Evolutionary conservation across 2,797 vertebrate genomes (phyloP), one percentile per base, ranked within the genome.

Genomic region (Chelon auratus): DNA sequence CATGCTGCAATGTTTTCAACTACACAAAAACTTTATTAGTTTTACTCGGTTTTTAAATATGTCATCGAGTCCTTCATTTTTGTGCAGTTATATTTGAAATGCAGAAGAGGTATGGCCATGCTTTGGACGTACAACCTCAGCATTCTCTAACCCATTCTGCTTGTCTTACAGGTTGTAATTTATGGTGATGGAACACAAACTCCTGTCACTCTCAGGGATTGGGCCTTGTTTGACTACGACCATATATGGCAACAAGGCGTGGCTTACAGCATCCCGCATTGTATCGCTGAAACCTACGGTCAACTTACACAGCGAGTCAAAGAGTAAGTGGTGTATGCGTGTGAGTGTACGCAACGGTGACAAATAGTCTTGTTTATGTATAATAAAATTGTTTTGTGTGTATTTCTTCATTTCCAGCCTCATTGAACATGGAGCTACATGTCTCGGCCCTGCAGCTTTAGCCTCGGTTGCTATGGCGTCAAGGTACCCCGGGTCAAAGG

Each of bases 391-490:
- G 1, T 61, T 55, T 53, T 52, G 4, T 15, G 9, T 0, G 36
- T 24, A 13, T 72, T 26, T 57, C 7, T 26, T 0, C 17, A 4
- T 52, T 12, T 75, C 8, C 72, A 95, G 95, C 10, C 82, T 95
- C 64, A 74, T 75, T 55, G 94, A 95, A 60, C 75, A 92, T 1
- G 95, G 95, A 33, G 92, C 93, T 0, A 95, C 95, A 0, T 88
- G 93, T 50, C 91, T 95, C 0, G 95, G 95, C 17, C 93, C 95
- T 2, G 95, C 94, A 4, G 91, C 84, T 0, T 83, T 95, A 4
- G 85, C 94, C 22, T 94, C 94, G 2, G 92, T 95, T 55, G 93
- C 93, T 2, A 92, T 95, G 85, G 95, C 95, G 1, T 94, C 94
- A 36, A 91, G 89, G 68, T 94, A 92, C 74, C 81, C 89, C 0